phyloP scores from a whole-genome alignment of 2,797 vertebrate species.

The Semotilus atromaculatus region DNA sequence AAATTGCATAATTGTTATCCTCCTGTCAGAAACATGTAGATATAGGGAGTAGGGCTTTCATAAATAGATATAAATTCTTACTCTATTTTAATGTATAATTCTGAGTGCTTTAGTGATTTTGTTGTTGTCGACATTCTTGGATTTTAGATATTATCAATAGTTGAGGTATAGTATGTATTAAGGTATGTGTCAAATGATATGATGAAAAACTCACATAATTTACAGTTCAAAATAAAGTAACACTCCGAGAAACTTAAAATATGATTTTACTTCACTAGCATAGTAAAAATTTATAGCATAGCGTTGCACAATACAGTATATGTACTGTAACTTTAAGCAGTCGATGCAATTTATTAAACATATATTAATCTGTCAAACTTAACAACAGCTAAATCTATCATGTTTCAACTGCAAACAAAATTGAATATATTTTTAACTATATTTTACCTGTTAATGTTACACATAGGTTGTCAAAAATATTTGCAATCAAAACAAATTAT shows the following conservation, averaged over 20 bases:
- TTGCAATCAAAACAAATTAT: neutral
- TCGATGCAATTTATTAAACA: constrained; percentile 16
- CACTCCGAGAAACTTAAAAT: neutral
- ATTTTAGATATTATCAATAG: constrained; percentile 7
- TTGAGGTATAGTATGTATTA: neutral
- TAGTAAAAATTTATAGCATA: neutral
- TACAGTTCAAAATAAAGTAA: constrained; percentile 1
- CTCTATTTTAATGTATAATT: neutral
- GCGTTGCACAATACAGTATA: neutral
- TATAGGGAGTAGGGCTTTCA: neutral
- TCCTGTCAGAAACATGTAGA: neutral
- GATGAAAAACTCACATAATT: neutral
- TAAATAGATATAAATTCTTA: neutral
- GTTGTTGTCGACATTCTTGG: neutral
- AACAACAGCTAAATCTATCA: neutral
- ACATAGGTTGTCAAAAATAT: constrained; percentile 4
- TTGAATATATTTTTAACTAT: neutral
- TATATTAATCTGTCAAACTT: neutral
- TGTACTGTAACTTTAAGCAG: constrained; percentile 2
- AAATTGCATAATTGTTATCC: no score
- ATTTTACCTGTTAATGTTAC: neutral
- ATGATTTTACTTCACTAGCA: constrained; percentile 5
- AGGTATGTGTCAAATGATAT: neutral
- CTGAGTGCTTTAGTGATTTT: neutral
- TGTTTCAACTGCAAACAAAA: neutral